Evolutionary conservation across 2,797 vertebrate species (phyloP).

Genomic region (Poeciliopsis turneri): DNA sequence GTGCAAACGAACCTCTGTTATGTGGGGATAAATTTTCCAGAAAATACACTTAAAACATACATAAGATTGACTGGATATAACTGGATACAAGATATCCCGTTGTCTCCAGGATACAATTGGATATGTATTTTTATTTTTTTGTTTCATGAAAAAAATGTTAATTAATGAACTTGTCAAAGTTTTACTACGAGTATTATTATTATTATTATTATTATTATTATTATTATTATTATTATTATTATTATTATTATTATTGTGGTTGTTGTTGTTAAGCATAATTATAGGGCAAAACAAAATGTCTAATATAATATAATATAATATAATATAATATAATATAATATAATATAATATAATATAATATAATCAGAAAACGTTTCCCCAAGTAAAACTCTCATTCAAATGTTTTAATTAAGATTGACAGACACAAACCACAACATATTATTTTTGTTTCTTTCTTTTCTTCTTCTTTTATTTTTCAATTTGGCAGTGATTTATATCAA

Average conservation of each 20-base stretch:
- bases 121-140: no score
- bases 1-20: background rate
- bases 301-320: background rate
- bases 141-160: no score
- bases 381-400: background rate
- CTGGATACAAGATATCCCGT: background rate
- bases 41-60: background rate
- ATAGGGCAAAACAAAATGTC: no score
- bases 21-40: background rate
- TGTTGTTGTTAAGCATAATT: no score
- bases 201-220: no score
- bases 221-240: no score
- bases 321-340: background rate
- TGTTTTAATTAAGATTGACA: background rate
- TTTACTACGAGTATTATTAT: no score
- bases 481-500: background rate
- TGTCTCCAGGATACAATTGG: no score
- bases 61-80: background rate
- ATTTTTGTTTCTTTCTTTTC: background rate
- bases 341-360: background rate
- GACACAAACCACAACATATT: background rate
- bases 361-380: background rate
- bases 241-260: no score
- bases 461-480: background rate
- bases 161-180: no score